Percentiles rank a stretch among this genome's conserved stretches.
Evolutionary conservation across 2,888 invertebrate species (phyloP).

Genomic region (Pseudanteris insignis): DNA sequence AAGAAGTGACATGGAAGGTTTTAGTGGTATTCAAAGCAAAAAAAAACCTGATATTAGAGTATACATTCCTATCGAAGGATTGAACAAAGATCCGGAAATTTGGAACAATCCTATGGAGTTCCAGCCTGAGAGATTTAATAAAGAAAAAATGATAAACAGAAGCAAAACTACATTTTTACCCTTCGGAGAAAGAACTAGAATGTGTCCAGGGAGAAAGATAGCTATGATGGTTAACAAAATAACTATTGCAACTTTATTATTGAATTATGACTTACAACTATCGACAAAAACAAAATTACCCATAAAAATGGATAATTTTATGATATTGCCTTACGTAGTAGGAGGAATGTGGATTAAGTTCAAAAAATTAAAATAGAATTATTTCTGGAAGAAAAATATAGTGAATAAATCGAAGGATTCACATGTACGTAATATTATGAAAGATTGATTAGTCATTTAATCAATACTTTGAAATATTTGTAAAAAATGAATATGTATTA

Average conservation of each 20-base stretch:
- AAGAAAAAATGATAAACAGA: constrained; percentile 47
- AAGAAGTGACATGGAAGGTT: no score
- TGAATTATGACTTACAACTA: constrained; percentile 49
- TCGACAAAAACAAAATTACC: constrained; percentile 51
- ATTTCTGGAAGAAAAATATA: no score
- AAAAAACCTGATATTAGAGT: constrained; percentile 43
- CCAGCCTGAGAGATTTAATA: constrained; percentile 57
- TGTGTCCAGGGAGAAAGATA: constrained; percentile 56
- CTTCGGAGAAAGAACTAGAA: constrained; percentile 57
- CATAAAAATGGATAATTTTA: constrained; percentile 15
- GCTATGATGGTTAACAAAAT: constrained; percentile 50
- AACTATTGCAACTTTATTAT: constrained; percentile 46
- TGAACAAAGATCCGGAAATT: constrained; percentile 52
- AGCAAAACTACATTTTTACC: constrained; percentile 49
- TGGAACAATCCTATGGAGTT: constrained; percentile 49
- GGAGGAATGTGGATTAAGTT: constrained; percentile 49
- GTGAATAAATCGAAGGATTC: no score
- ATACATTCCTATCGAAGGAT: constrained; percentile 46
- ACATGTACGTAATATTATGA: no score
- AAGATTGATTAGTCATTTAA: not conserved
- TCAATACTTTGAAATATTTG: no score
- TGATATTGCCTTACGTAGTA: constrained; percentile 10
- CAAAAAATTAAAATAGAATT: constrained; percentile 22
- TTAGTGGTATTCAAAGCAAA: no score
- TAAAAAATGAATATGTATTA: no score